Conservation (phyloP, 2,888 invertebrate species). For the Portevinia maculata region DNA sequence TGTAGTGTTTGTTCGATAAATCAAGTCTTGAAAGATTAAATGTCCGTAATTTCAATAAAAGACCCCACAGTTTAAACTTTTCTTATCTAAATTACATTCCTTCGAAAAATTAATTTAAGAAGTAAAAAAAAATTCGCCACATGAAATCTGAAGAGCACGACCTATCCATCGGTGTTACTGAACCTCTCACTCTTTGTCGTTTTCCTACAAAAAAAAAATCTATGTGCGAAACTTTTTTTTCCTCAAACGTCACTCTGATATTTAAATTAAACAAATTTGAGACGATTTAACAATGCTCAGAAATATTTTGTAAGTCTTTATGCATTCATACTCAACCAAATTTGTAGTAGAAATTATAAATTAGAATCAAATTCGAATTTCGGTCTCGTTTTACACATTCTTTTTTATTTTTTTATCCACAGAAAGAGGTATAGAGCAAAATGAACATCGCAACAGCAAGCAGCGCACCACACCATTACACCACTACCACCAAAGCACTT, state of each 20-base stretch:
- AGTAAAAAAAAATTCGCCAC: slow-evolving; percentile 37
- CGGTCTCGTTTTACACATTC: slow-evolving; percentile 34
- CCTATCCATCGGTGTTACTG: slow-evolving; percentile 33
- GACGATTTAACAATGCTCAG: not conserved
- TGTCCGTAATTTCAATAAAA: not conserved
- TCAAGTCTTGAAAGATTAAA: no score
- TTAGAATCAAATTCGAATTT: slow-evolving; percentile 20
- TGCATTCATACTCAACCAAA: slow-evolving; percentile 44
- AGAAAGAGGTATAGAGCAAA: slow-evolving; percentile 59
- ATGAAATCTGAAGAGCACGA: slow-evolving; percentile 56
- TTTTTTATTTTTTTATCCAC: slow-evolving; percentile 58
- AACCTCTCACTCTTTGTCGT: slow-evolving; percentile 60
- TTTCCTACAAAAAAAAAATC: slow-evolving; percentile 25
- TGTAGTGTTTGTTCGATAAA: slow-evolving; percentile 2
- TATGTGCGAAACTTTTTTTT: slow-evolving; percentile 41
- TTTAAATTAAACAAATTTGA: not conserved
- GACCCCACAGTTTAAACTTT: not conserved
- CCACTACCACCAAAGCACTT: slow-evolving; percentile 56
- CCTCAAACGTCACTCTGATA: slow-evolving; percentile 38
- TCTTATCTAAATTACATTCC: not conserved
- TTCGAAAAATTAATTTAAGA: not conserved
- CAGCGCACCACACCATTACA: slow-evolving; percentile 56
- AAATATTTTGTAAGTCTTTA: not conserved
- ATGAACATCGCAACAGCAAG: slow-evolving; percentile 63
- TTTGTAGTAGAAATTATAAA: not conserved